Evolutionary conservation across 2,797 vertebrate species (phyloP).

Genomic region (Lemur catta): DNA sequence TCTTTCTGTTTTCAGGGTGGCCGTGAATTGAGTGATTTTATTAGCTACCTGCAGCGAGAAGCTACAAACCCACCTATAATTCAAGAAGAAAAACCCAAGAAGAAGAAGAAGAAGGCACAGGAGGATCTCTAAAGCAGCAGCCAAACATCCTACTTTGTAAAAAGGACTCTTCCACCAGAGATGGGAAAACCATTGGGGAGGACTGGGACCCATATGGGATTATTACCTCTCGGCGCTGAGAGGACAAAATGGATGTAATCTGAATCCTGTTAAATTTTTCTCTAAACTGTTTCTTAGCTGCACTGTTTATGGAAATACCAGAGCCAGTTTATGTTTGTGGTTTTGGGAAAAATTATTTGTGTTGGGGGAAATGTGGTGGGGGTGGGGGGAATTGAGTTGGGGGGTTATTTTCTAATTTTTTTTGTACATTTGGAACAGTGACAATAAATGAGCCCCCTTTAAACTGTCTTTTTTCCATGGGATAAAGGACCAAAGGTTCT

Average conservation of each 20-base stretch:
- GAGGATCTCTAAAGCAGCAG: constrained; percentile 90
- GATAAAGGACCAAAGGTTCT: constrained; percentile 32
- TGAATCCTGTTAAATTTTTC: constrained; percentile 82
- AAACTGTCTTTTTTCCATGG: constrained; percentile 59
- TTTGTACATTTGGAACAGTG: constrained; percentile 91
- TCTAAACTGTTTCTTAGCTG: constrained; percentile 85
- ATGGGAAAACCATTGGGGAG: constrained; percentile 74
- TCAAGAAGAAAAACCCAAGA: constrained; percentile 89
- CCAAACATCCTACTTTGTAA: constrained; percentile 50
- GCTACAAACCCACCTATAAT: constrained; percentile 90
- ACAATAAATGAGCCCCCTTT: constrained; percentile 88
- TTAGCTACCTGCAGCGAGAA: constrained; percentile 95
- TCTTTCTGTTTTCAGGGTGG: constrained; percentile 89
- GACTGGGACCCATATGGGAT: constrained; percentile 66
- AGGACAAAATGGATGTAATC: constrained; percentile 80
- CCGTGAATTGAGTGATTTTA: constrained; percentile 95
- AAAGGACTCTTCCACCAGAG: constrained; percentile 76
- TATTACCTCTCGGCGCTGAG: constrained; percentile 62
- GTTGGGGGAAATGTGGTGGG: constrained; percentile 58
- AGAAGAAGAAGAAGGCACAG: constrained; percentile 93
- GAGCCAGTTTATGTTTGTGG: constrained; percentile 82
- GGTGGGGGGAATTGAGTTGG: constrained; percentile 64
- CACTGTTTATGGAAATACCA: constrained; percentile 86
- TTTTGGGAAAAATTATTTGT: constrained; percentile 79
- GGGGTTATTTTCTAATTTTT: constrained; percentile 88